Base-by-base conservation (phyloP, 2,888 invertebrate species). In the Cylindroiulus punctatus region DNA sequence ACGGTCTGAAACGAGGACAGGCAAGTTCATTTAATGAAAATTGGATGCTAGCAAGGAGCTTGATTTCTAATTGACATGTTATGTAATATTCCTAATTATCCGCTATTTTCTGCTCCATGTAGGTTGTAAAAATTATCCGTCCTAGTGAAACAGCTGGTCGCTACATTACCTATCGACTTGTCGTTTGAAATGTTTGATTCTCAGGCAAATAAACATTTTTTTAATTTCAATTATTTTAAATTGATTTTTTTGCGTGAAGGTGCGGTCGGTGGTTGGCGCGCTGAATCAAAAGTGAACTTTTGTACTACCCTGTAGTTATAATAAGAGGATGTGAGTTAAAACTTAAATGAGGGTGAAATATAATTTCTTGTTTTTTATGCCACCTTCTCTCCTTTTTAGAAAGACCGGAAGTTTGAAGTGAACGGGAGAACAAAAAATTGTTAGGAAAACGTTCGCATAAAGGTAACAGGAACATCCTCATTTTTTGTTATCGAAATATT, bases 121-220 rank as follows among this genome's bases (percentile, higher is more conserved):
- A 95, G 95, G 97, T 98, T 88, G 98, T 99, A 85, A 99, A 99
- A 93, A 99, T 99, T 91, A 98, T 99, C 89, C 93, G 99, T 89
- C 95, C 98, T 10, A 98, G 98, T 36, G 99, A 98, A 92, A 99
- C 99, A 76, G 99, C 99, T 44, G 99, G 99, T 82, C 94, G 98
- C 90, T 99, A 99, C 91, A 98, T 99, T 92, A 98, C 98, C 65
- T 99, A 99, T 91, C 94, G 99, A 90, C 93, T 98, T 90, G 98
- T 98, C 86, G 97, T 97, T 90, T 95, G 22, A 81, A 7, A 52
- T 10, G 14, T 40, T 83, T n/a, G n/a, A 1, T 40, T 40, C 12
- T 19, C 19, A 8, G 4, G 36, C 10, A n/a, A 40, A 83, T 44
- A 83, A 42, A 42, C 40, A 5, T 83, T 83, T 42, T 40, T 83